Evolutionary conservation across 2,113 vertebrate genomes (phyloP), one percentile per base, ranked within the genome.

Genomic region (Hiodon alosoides): DNA sequence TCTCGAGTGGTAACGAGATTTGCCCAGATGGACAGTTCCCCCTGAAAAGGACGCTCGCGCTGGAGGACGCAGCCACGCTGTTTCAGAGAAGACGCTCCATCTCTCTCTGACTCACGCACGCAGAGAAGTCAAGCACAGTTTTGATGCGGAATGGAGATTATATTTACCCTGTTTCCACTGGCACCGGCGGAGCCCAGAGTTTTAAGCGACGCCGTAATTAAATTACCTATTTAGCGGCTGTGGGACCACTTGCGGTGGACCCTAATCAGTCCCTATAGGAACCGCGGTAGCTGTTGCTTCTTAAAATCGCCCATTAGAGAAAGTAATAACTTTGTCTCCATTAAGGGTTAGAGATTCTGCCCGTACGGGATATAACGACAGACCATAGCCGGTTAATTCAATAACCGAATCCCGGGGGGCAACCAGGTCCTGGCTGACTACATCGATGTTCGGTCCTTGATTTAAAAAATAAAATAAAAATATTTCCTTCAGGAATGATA

Each of bases 401-500:
- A 71, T 71, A 71, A 60, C 57, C 1, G 11, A 46, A 46, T 46
- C 17, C 61, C 61, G 16, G 61, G 61, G 61, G 69, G 54, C 9
- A 65, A 53, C 54, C 6, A 14, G 54, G 53, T 31, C 31, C 54
- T 50, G 65, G 5, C 73, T 68, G 51, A 75, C 70, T 17, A 10
- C 74, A 69, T 76, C 74, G 70, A 60, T 53, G 74, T 62, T 17
- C 67, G n/a, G 67, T 55, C 64, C 74, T 69, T 70, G 90, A 89
- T 90, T 93, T 93, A 31, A 31, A 31, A 31, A 31, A 31, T 31
- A 31, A 31, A 31, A 31, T 31, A 31, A 31, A 31, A 31, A 31
- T 31, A 31, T 90, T 84, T 89, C 91, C 92, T 48, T 57, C 60
- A 17, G 31, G 86, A 96, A 96, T 95, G 95, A 96, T 93, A 92